phyloP scores from a whole-genome alignment of 1,140 invertebrate genomes.

The Limonius californicus region DNA sequence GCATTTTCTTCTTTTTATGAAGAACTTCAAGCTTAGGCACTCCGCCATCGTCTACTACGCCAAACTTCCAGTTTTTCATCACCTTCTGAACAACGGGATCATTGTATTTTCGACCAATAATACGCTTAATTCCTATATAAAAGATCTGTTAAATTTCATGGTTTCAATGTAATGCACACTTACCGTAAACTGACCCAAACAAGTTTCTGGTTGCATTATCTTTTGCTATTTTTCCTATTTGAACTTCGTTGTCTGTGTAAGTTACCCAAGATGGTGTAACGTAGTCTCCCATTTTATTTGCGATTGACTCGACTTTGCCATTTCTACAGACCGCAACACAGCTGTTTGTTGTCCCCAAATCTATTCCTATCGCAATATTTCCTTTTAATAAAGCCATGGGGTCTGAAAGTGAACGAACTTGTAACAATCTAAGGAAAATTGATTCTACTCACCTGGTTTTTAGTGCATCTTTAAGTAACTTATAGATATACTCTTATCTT shows the following conservation, averaged over 20 bases:
- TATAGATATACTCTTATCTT: no score
- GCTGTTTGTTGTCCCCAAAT: slow-evolving; percentile 22
- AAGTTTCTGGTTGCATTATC: background rate
- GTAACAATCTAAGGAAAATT: no score
- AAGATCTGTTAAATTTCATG: slow-evolving; percentile 37
- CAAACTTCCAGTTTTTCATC: slow-evolving; percentile 63
- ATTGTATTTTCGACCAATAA: slow-evolving; percentile 65
- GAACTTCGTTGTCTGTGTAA: slow-evolving; percentile 57
- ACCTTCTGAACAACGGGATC: slow-evolving; percentile 63
- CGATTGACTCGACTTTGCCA: slow-evolving; percentile 66
- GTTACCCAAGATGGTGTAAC: slow-evolving; percentile 64
- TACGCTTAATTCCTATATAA: slow-evolving; percentile 55
- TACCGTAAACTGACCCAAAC: background rate
- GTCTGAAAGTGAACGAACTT: background rate
- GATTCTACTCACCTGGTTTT: no score
- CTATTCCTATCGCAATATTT: slow-evolving; percentile 18
- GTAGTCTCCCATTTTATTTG: slow-evolving; percentile 76
- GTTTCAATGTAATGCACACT: background rate
- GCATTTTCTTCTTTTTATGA: slow-evolving; percentile 53
- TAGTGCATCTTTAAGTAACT: no score
- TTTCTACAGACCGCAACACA: slow-evolving; percentile 15
- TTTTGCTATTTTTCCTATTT: slow-evolving; percentile 58
- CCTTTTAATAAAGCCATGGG: background rate
- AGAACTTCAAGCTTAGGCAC: slow-evolving; percentile 59
- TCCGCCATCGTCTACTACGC: slow-evolving; percentile 55